These are phyloP conservation scores for Parazoanthus darwini DNA, from an alignment of 92 coral and sea anemone genomes.

Conservation along the genomic window DNA sequence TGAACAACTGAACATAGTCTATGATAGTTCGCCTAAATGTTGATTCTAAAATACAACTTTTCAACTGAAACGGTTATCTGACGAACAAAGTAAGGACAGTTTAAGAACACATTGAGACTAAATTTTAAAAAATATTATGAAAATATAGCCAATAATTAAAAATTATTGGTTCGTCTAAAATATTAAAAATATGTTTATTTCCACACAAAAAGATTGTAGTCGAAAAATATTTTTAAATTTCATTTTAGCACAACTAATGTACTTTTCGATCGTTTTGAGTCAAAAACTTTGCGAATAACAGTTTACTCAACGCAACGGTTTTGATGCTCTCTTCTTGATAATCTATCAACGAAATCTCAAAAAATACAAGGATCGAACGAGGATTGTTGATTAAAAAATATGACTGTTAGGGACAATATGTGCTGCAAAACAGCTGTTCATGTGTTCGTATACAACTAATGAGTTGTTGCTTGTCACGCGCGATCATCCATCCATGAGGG, in stretches of 20 bases:
- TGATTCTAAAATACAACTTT: too few species aligned
- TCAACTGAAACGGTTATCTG: too few species aligned
- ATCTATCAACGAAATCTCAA: not conserved
- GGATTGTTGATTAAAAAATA: not conserved
- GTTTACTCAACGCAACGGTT: not conserved
- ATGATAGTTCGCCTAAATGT: too few species aligned
- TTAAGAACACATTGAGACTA: not conserved
- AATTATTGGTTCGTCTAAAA: not conserved
- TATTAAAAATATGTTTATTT: too few species aligned
- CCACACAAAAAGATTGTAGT: too few species aligned
- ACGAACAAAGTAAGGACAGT: not conserved
- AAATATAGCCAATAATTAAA: too few species aligned
- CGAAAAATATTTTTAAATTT: not conserved
- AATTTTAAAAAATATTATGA: too few species aligned
- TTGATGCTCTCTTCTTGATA: not conserved
- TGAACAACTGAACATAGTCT: too few species aligned
- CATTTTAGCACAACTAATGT: too few species aligned
- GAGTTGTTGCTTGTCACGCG: slow-evolving; percentile 18
- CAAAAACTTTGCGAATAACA: too few species aligned
- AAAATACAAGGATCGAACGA: not conserved
- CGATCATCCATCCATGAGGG: slow-evolving; percentile 8
- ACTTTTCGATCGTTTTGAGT: too few species aligned
- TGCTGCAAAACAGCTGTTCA: slow-evolving; percentile 25
- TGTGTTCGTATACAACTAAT: not conserved
- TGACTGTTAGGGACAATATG: not conserved